A percentile compares a stretch with the other conserved stretches of the same genome.
Evolutionary conservation across 1,140 invertebrate species (phyloP).

Genomic region (Drosophila pallidifrons): DNA sequence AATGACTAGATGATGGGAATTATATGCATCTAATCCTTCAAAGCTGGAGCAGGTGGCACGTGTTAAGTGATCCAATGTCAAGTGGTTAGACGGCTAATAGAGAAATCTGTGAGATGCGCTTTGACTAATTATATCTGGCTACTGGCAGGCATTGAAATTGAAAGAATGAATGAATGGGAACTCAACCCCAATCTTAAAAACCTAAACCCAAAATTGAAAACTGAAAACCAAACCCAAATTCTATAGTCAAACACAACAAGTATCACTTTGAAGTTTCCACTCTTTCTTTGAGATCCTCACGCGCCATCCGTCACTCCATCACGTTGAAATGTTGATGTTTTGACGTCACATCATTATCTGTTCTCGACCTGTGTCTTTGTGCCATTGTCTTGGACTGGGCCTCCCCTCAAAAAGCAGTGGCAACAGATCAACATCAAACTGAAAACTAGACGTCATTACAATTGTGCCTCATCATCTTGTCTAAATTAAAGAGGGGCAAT

Average conservation of each 20-base stretch:
- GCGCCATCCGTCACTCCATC: constrained; percentile 70
- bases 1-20: constrained; percentile 45
- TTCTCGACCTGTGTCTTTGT: constrained; percentile 33
- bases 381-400: constrained; percentile 6
- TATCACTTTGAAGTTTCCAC: constrained; percentile 33
- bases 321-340: constrained; percentile 72
- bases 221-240: constrained; percentile 19
- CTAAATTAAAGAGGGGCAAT: constrained; percentile 10
- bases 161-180: constrained; percentile 16
- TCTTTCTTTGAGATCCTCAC: constrained; percentile 62
- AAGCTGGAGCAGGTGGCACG: constrained; percentile 36
- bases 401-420: background rate
- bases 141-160: constrained; percentile 10
- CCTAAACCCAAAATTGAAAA: constrained; percentile 1
- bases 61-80: constrained; percentile 52
- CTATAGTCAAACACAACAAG: constrained; percentile 49
- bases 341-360: constrained; percentile 79
- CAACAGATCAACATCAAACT: constrained; percentile 23
- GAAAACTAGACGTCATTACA: constrained; percentile 35
- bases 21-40: constrained; percentile 74
- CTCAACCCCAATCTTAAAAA: constrained; percentile 10
- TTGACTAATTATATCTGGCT: constrained; percentile 64
- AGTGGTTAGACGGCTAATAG: constrained; percentile 39
- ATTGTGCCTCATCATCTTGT: constrained; percentile 68
- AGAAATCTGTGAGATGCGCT: constrained; percentile 38